Conservation (phyloP, 2,888 invertebrate species). For the Yponomeuta sedellus region DNA sequence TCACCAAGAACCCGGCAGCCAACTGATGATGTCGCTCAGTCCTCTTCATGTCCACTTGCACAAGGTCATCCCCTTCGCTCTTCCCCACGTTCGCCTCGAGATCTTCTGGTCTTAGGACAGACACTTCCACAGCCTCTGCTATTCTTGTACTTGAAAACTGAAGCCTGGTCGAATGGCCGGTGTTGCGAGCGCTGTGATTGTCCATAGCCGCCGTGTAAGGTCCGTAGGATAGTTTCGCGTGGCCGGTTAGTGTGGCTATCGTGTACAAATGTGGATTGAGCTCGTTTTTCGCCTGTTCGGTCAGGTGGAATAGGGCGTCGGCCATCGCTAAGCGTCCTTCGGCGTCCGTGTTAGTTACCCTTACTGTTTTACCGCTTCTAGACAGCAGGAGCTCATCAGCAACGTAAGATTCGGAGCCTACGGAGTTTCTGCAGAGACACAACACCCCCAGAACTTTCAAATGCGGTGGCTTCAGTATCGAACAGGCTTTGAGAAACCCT, state of each 20-base stretch:
- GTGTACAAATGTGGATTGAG: slow-evolving; percentile 91
- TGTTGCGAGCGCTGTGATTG: slow-evolving; percentile 80
- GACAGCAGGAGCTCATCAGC: slow-evolving; percentile 90
- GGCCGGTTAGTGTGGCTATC: slow-evolving; percentile 90
- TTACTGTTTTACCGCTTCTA: slow-evolving; percentile 85
- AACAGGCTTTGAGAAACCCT: slow-evolving; percentile 88
- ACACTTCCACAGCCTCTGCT: slow-evolving; percentile 86
- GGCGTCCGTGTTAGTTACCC: slow-evolving; percentile 93
- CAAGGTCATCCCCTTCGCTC: slow-evolving; percentile 87
- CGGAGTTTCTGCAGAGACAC: slow-evolving; percentile 89
- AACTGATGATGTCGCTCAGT: slow-evolving; percentile 67
- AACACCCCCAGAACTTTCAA: slow-evolving; percentile 86
- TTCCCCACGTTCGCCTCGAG: slow-evolving; percentile 79
- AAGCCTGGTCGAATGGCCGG: slow-evolving; percentile 76
- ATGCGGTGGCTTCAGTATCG: slow-evolving; percentile 81
- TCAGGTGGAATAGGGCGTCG: slow-evolving; percentile 79
- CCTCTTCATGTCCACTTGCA: slow-evolving; percentile 59
- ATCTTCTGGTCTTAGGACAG: slow-evolving; percentile 82
- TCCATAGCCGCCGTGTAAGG: slow-evolving; percentile 84
- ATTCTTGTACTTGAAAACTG: slow-evolving; percentile 82
- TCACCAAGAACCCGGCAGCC: slow-evolving; percentile 81
- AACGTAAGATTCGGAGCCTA: slow-evolving; percentile 89
- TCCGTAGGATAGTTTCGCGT: slow-evolving; percentile 82
- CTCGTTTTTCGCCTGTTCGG: slow-evolving; percentile 79
- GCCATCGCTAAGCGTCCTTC: slow-evolving; percentile 95